A percentile compares a stretch with the other conserved stretches of the same genome.
These are phyloP conservation scores for Himalopsyche phryganea DNA, from an alignment of 1,140 invertebrate species.

Conservation along the genomic window DNA sequence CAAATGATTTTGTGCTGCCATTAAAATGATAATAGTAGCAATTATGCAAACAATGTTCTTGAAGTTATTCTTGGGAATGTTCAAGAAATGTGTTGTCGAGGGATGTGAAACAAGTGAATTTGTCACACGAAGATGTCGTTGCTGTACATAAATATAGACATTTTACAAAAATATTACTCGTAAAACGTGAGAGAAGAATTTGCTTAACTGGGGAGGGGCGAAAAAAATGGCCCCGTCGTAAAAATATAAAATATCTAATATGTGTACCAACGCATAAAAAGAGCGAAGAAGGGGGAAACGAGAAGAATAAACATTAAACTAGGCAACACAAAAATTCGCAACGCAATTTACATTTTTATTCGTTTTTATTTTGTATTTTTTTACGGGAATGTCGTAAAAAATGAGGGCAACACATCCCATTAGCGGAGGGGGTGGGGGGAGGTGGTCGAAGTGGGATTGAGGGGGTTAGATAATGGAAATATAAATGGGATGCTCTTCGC, in stretches of 20 bases:
- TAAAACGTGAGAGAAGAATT: slow-evolving; percentile 33
- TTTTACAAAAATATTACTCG: slow-evolving; percentile 33
- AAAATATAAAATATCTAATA: slow-evolving; percentile 36
- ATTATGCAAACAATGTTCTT: too few species aligned
- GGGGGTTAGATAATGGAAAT: slow-evolving; percentile 33
- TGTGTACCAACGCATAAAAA: slow-evolving; percentile 33
- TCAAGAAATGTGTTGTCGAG: too few species aligned
- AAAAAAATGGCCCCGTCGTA: slow-evolving; percentile 33
- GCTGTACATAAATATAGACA: slow-evolving; percentile 26
- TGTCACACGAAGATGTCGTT: too few species aligned
- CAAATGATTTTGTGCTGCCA: too few species aligned
- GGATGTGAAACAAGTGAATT: too few species aligned
- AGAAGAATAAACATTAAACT: slow-evolving; percentile 36
- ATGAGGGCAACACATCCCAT: slow-evolving; percentile 36
- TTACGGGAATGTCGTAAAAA: slow-evolving; percentile 36
- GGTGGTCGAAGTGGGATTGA: slow-evolving; percentile 1
- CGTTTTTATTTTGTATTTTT: slow-evolving; percentile 37
- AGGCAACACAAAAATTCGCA: slow-evolving; percentile 36
- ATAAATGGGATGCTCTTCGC: slow-evolving; percentile 33
- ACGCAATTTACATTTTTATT: slow-evolving; percentile 37
- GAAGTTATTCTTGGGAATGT: too few species aligned
- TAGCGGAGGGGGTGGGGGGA: slow-evolving; percentile 24
- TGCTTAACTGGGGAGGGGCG: slow-evolving; percentile 14
- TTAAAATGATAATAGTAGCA: too few species aligned
- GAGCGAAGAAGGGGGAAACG: slow-evolving; percentile 29